Percentiles rank a stretch among this genome's conserved stretches.
Conservation (phyloP, 1,140 invertebrate species). For the Drosophila athabasca region DNA sequence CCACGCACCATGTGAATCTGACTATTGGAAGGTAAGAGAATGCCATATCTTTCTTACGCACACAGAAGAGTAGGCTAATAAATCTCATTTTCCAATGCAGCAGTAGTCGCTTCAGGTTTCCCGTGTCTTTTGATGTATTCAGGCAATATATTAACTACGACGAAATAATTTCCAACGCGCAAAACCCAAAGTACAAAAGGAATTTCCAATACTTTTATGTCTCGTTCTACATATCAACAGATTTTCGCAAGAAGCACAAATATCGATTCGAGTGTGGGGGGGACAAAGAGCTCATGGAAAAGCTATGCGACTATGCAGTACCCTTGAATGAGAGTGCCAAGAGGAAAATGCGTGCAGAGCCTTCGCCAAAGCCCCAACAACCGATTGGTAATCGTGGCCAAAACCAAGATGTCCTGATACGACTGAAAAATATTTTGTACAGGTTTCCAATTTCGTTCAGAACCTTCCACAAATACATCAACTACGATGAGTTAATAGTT, state of each 20-base stretch:
- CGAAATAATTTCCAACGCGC: not conserved
- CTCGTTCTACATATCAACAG: conserved; percentile 7
- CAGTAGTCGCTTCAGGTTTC: not conserved
- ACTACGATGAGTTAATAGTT: conserved; percentile 20
- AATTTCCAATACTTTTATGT: conserved; percentile 1
- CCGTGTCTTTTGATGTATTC: conserved; percentile 10
- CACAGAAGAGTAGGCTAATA: no score
- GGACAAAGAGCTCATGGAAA: no score
- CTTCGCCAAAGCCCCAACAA: no score
- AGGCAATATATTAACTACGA: conserved; percentile 4
- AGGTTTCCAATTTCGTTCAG: conserved; percentile 40
- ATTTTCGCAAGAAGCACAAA: no score
- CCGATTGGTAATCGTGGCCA: not conserved
- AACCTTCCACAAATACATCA: conserved; percentile 33
- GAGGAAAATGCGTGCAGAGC: no score
- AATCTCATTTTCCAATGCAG: not conserved
- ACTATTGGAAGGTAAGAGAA: no score
- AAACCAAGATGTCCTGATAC: conserved; percentile 1
- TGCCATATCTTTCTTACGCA: no score
- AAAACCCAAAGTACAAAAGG: not conserved
- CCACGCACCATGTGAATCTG: no score
- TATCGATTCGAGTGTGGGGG: no score
- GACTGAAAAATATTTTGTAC: no score
- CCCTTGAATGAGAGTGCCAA: no score
- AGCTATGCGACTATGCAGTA: no score